Evolutionary conservation across 2,113 vertebrate species (phyloP).

Genomic region (Garra rufa): DNA sequence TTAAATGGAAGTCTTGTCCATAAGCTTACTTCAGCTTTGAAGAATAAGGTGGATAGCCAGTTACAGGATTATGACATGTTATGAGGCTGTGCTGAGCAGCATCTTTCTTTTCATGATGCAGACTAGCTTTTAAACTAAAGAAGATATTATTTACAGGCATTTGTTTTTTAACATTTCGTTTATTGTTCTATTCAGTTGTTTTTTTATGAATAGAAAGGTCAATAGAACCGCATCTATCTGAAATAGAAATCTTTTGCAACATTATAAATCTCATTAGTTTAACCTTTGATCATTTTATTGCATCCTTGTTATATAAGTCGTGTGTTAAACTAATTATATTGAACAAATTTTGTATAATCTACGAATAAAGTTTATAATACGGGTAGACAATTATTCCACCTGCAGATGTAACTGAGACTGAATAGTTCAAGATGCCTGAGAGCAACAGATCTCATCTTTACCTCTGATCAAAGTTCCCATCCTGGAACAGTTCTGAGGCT

Average conservation of each 20-base stretch:
- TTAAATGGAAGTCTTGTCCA: too few relatives aligned
- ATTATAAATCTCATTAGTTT: too few relatives aligned
- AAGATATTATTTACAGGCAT: too few relatives aligned
- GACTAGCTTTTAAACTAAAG: too few relatives aligned
- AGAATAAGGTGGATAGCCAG: too few relatives aligned
- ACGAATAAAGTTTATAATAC: not conserved
- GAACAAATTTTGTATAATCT: not conserved
- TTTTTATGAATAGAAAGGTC: not conserved
- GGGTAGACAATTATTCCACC: not conserved
- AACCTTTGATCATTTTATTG: not conserved
- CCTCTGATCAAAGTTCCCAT: constrained; percentile 88
- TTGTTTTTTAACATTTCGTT: too few relatives aligned
- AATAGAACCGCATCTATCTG: not conserved
- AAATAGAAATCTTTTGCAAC: too few relatives aligned
- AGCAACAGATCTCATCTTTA: constrained; percentile 51
- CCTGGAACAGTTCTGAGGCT: constrained; percentile 85
- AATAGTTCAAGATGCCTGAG: not conserved
- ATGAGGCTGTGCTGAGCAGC: too few relatives aligned
- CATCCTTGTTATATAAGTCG: not conserved
- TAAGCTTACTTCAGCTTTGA: too few relatives aligned
- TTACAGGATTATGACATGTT: too few relatives aligned
- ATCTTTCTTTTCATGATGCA: too few relatives aligned
- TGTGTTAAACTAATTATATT: not conserved
- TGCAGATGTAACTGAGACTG: not conserved
- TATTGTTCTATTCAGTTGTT: too few relatives aligned